Percentiles rank a stretch among this genome's conserved stretches.
phyloP scores from a whole-genome alignment of 2,888 invertebrate genomes.

The Amorpha juglandis region DNA sequence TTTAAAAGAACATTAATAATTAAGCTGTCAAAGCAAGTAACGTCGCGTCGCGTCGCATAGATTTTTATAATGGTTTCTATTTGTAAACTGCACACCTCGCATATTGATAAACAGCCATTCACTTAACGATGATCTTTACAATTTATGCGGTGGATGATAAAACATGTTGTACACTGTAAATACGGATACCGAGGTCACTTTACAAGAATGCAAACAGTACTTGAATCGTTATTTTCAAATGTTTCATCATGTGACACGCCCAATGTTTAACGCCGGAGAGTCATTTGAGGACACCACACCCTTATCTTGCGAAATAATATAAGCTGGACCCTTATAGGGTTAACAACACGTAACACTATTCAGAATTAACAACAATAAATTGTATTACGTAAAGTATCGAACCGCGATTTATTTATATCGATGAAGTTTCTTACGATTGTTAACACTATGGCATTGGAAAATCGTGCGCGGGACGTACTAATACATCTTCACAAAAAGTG shows the following conservation, averaged over 20 bases:
- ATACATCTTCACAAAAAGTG: slow-evolving; percentile 15
- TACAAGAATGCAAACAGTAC: slow-evolving; percentile 32
- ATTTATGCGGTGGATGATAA: slow-evolving; percentile 16
- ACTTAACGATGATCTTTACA: slow-evolving; percentile 24
- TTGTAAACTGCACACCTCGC: slow-evolving; percentile 1
- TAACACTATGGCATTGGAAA: slow-evolving; percentile 3
- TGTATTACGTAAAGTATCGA: slow-evolving; percentile 35
- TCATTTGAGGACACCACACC: slow-evolving; percentile 18
- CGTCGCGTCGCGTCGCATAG: not conserved
- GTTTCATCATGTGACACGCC: slow-evolving; percentile 33
- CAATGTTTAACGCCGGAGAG: slow-evolving; percentile 14
- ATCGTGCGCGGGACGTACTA: slow-evolving; percentile 6
- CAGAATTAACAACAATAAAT: slow-evolving; percentile 44
- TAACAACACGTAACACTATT: slow-evolving; percentile 35
- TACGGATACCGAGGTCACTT: slow-evolving; percentile 26
- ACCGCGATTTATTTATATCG: slow-evolving; percentile 23
- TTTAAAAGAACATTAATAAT: not conserved
- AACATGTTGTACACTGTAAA: slow-evolving; percentile 20
- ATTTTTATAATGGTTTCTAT: slow-evolving; percentile 13
- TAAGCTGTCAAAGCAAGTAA: not conserved
- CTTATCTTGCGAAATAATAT: slow-evolving; percentile 46
- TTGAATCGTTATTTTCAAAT: slow-evolving; percentile 34
- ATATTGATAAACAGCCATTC: slow-evolving; percentile 17
- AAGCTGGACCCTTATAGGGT: slow-evolving; percentile 45
- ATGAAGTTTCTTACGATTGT: slow-evolving; percentile 17